Base-by-base conservation (phyloP, 2,113 vertebrate genomes). In the Passerina amoena region DNA sequence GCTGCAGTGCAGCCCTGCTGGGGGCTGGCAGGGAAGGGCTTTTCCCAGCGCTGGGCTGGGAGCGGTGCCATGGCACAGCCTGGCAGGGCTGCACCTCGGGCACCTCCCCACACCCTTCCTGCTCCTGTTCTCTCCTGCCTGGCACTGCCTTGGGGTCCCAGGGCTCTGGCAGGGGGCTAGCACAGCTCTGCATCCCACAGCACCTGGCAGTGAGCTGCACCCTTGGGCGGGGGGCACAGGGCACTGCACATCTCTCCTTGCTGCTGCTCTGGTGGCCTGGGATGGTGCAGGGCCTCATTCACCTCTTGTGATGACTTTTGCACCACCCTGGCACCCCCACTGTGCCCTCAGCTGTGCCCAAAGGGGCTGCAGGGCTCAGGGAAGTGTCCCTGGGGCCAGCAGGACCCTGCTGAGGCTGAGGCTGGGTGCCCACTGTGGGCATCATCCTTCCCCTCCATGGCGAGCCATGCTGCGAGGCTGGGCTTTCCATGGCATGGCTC, bases 401-500 rank as follows among this genome's bases (percentile, higher is more conserved):
- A 11, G 27, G 47, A 35, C 51, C 30, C n/a, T 66, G n/a, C 47
- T 2, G 8, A 40, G 65, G n/a, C 47, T 2, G 8, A 40, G 65
- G 60, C 25, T 81, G 2, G 0, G 33, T 31, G 42, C 27, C 23
- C 1, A 2, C 79, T 5, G 24, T 25, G 12, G 35, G 66, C 70
- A 57, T 54, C 48, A 5, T 50, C 57, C 71, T 40, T 66, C 28
- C n/a, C 33, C 48, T 64, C 16, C 1, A 4, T 73, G 40, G 45
- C 50, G 30, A 85, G 33, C 45, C 0, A 0, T 59, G 22, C 61
- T 33, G 8, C 0, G 1, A 16, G 18, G 6, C 4, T 0, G 0
- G 28, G 10, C n/a, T 30, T 86, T 53, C 71, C 47, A 8, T 42
- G 21, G 33, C 18, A 1, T 0, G 4, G 38, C 56, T 65, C 6